Evolutionary conservation across 1,140 invertebrate species (phyloP), one percentile per base, ranked within the genome.

Genomic region (Dendroctonus valens): DNA sequence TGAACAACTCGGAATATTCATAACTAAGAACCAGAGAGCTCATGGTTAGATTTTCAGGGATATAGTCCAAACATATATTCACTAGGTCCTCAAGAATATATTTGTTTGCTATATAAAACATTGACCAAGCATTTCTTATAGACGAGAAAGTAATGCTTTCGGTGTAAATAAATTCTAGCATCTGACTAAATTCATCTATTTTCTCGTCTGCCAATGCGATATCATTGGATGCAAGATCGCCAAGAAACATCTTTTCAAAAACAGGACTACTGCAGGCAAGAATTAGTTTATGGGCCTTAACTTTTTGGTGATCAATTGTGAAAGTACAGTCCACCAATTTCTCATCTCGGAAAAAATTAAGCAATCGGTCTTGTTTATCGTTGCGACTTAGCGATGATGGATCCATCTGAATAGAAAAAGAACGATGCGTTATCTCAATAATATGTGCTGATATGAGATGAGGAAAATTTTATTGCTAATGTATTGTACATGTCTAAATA

Each of bases 171-270:
- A 80, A 84, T 72, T 83, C 80, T 5, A 85, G 69, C 59, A 84
- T 73, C 46, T 82, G 74, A 73, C 81, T 81, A 73, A 85, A 85
- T 68, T 81, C 80, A 48, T 79, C 76, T 48, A 81, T 77, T 72
- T 81, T 78, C 50, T 84, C 83, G 68, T 85, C 84, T 41, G 77
- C 78, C 41, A 85, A 79, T 11, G 73, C 53, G 60, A 85, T 80
- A 69, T 79, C 78, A 49, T 78, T 54, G 9, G 72, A 70, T 41
- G 86, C 84, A 67, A 89, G 65, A n/a, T 84, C 81, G 0, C 87
- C 87, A 77, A 83, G 89, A 68, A 89, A 84, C 86, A 90, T 87
- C 8, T 87, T 87, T 75, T 90, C 87, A 74, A 91, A 90, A n/a
- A 90, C 87, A 5, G 89, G 87, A 78, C 89, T 89, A 69, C 83